A percentile compares a stretch with the other conserved stretches of the same genome.
phyloP scores from a whole-genome alignment of 2,113 vertebrate genomes.

The Limanda limanda region DNA sequence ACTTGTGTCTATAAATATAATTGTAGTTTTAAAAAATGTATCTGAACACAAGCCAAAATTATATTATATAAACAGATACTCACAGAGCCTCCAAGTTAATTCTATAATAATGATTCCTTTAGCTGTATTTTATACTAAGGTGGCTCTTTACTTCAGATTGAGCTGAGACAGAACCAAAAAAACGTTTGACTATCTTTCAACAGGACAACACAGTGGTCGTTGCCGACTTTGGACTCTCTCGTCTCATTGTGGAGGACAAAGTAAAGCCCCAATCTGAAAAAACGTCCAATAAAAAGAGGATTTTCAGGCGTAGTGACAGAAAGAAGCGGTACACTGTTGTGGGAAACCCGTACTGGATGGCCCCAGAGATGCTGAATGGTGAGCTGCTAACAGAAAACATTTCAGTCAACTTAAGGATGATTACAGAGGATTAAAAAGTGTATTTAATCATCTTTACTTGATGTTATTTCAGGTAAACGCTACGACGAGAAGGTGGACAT shows the following conservation, averaged over 20 bases:
- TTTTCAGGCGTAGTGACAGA: slow-evolving; percentile 89
- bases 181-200: slow-evolving; percentile 22
- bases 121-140: not conserved
- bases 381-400: slow-evolving; percentile 33
- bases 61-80: not conserved
- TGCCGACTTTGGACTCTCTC: slow-evolving; percentile 94
- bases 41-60: not conserved
- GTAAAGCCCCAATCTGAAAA: slow-evolving; percentile 89
- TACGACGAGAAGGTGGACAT: slow-evolving; percentile 98
- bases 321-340: slow-evolving; percentile 97
- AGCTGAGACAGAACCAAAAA: not conserved
- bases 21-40: too few species aligned
- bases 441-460: slow-evolving; percentile 18
- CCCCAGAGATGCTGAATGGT: slow-evolving; percentile 98
- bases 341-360: slow-evolving; percentile 99
- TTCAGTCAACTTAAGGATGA: not conserved
- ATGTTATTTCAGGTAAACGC: slow-evolving; percentile 88
- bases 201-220: slow-evolving; percentile 97
- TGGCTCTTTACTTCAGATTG: not conserved
- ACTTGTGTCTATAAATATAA: too few species aligned
- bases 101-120: not conserved
- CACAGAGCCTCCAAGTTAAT: not conserved
- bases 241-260: slow-evolving; percentile 93
- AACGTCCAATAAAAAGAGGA: slow-evolving; percentile 87
- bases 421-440: not conserved